phyloP scores from a whole-genome alignment of 1,140 invertebrate genomes.

The Holotrichia oblita region DNA sequence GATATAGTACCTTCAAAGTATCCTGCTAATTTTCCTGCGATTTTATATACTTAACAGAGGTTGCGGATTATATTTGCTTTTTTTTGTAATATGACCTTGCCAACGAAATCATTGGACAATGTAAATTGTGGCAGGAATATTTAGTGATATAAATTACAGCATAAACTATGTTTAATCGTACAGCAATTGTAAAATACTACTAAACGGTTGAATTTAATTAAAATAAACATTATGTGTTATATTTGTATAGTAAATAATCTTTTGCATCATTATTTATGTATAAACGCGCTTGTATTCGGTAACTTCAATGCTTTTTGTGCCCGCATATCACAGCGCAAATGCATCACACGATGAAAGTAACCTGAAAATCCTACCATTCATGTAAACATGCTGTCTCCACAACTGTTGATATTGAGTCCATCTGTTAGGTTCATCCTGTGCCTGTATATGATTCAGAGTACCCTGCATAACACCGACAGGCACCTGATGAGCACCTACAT shows the following conservation, averaged over 20 bases:
- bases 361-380: conserved; percentile 65
- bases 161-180: background rate
- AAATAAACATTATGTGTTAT: conserved; percentile 10
- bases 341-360: background rate
- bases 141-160: background rate
- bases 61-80: conserved; percentile 5
- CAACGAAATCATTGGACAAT: background rate
- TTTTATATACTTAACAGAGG: background rate
- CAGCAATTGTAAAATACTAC: background rate
- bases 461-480: conserved; percentile 60
- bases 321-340: background rate
- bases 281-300: background rate
- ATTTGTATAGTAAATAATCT: background rate
- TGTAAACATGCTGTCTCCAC: conserved; percentile 70
- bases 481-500: conserved; percentile 55
- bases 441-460: conserved; percentile 58
- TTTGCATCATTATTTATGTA: background rate
- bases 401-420: conserved; percentile 69
- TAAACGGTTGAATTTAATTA: background rate
- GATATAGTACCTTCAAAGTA: background rate
- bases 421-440: conserved; percentile 62
- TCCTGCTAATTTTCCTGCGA: background rate
- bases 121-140: background rate
- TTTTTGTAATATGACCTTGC: conserved; percentile 7
- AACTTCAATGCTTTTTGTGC: conserved; percentile 16